Evolutionary conservation across 1,140 invertebrate species (phyloP), one percentile per base, ranked within the genome.

Genomic region (Maconellicoccus hirsutus): DNA sequence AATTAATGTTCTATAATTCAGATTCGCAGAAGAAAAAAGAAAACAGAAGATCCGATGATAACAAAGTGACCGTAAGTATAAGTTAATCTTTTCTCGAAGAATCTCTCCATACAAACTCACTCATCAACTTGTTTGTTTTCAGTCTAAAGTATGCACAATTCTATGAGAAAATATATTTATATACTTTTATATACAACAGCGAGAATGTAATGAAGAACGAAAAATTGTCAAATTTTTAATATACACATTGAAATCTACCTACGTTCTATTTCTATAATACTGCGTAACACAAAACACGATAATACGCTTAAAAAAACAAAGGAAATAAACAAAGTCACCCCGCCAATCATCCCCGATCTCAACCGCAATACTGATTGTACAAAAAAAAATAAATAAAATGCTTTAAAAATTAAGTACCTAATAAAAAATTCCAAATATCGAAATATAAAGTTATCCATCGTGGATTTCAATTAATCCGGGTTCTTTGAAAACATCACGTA

Each of bases 111-210:
- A n/a, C n/a, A n/a, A n/a, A n/a, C n/a, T n/a, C n/a, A n/a, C n/a
- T n/a, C n/a, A n/a, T n/a, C n/a, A n/a, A 16, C 8, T 66, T 66
- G 3, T 12, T 6, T 66, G 21, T 66, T 66, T n/a, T 66, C 61
- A 66, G 61, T 66, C 61, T 4, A 66, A 66, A 66, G 61, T 66
- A 23, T 66, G 61, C 22, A 26, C 25, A 25, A 12, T 66, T 2
- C 22, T 25, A 16, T 66, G 16, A 66, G 42, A 66, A 66, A 66
- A 23, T 25, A 23, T 25, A 8, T 66, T 25, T 66, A 23, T 23
- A 25, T 26, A 66, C 61, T 25, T 52, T 52, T 52, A 8, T 52
- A 52, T 52, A 52, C 42, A 19, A 52, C 12, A 52, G 12, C 16
- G 2, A n/a, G n/a, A n/a, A 16, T 16, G 12, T 52, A 52, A 14